These are phyloP conservation scores for Lucilia cuprina DNA, from an alignment of 1,140 invertebrate genomes.

Conservation along the genomic window DNA sequence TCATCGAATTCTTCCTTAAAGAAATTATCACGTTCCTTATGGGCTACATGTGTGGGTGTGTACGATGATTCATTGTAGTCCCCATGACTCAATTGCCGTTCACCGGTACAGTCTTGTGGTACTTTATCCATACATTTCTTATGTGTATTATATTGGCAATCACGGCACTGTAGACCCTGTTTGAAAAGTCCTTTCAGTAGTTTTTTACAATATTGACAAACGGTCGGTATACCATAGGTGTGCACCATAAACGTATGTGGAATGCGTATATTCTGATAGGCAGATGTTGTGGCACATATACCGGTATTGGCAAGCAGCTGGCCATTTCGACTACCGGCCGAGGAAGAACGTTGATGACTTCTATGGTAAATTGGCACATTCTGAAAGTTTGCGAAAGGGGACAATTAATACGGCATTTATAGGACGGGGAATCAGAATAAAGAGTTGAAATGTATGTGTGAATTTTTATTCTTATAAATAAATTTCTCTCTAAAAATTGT, in stretches of 20 bases:
- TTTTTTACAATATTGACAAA: constrained; percentile 96
- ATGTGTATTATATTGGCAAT: constrained; percentile 98
- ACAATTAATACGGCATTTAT: background rate
- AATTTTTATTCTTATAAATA: no score
- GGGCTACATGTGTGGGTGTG: constrained; percentile 60
- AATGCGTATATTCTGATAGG: constrained; percentile 74
- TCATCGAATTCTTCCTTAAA: constrained; percentile 75
- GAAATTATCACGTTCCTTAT: constrained; percentile 70
- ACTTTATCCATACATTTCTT: constrained; percentile 95
- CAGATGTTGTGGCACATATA: constrained; percentile 24
- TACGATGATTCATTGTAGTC: constrained; percentile 68
- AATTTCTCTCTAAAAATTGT: no score
- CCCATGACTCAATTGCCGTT: constrained; percentile 64
- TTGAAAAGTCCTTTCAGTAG: constrained; percentile 94
- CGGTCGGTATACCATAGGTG: constrained; percentile 93
- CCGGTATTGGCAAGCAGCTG: constrained; percentile 1
- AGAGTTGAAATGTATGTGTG: no score
- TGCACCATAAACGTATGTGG: constrained; percentile 92
- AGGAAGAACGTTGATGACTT: constrained; percentile 71
- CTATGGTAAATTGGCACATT: constrained; percentile 42
- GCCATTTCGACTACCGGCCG: constrained; percentile 72
- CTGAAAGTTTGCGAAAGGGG: constrained; percentile 19
- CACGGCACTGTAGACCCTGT: constrained; percentile 96
- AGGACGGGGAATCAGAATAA: no score
- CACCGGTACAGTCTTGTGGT: constrained; percentile 94